Percentiles rank a stretch among this genome's conserved stretches.
These are phyloP conservation scores for Pluvialis apricaria DNA, from an alignment of 2,113 vertebrate species.

Conservation along the genomic window DNA sequence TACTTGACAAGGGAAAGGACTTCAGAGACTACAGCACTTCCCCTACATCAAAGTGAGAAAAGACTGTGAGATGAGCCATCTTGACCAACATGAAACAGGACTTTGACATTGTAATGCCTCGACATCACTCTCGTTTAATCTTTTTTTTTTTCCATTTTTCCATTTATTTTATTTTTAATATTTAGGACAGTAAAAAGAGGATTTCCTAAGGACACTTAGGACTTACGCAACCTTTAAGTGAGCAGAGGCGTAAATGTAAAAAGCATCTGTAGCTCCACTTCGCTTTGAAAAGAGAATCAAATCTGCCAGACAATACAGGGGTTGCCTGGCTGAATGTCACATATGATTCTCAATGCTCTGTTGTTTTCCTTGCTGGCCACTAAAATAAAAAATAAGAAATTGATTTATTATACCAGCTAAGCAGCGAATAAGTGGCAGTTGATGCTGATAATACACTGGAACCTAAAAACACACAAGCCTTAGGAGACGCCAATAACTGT, in stretches of 20 bases:
- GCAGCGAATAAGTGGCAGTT: background rate
- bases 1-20: background rate
- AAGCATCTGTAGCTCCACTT: background rate
- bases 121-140: background rate
- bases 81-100: slow-evolving; percentile 49
- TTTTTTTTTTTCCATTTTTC: background rate
- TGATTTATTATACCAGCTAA: background rate
- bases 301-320: background rate
- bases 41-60: background rate
- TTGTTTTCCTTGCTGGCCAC: background rate
- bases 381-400: background rate
- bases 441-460: background rate
- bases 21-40: slow-evolving; percentile 10
- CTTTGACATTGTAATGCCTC: slow-evolving; percentile 15
- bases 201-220: background rate
- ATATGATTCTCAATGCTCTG: background rate
- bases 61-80: background rate
- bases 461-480: background rate
- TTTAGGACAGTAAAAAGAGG: background rate
- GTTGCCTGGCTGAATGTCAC: background rate
- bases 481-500: background rate
- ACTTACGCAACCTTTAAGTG: background rate
- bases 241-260: background rate
- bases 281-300: slow-evolving; percentile 13
- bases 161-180: background rate